Percentiles rank a stretch among this genome's conserved stretches.
These are phyloP conservation scores for Dysidea cf. avara DNA, from an alignment of 37 sponge, comb jelly and placozoan genomes.

Conservation along the genomic window DNA sequence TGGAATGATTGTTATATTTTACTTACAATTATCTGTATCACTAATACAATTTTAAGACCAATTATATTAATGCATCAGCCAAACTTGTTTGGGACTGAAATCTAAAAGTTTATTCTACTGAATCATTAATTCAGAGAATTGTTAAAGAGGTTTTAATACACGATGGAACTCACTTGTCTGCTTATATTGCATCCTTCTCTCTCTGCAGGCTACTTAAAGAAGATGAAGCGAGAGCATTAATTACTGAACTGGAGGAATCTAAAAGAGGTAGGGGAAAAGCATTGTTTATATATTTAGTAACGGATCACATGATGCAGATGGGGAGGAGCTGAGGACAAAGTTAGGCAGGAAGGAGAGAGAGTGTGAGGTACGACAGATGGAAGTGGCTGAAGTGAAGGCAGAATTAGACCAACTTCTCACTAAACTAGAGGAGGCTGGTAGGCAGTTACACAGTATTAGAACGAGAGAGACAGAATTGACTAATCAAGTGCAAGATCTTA, in stretches of 20 bases:
- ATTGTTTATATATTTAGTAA: not conserved
- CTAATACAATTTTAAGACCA: no score
- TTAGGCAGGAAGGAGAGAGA: slow-evolving; percentile 75
- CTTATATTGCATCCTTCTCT: not conserved
- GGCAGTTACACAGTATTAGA: no score
- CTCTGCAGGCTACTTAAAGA: slow-evolving; percentile 43
- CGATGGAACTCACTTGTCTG: not conserved
- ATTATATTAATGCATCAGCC: no score
- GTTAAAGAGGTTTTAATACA: no score
- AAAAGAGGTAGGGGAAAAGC: slow-evolving; percentile 20
- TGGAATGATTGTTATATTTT: no score
- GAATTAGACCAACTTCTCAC: no score
- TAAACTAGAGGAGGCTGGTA: no score
- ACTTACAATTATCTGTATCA: no score
- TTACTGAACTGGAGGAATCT: slow-evolving; percentile 39
- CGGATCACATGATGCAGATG: slow-evolving; percentile 6
- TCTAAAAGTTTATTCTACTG: no score
- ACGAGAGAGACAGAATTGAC: no score
- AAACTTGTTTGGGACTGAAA: no score
- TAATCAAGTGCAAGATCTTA: not conserved
- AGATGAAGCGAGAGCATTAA: slow-evolving; percentile 41
- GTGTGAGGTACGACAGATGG: slow-evolving; percentile 42
- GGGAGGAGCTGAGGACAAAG: slow-evolving; percentile 45
- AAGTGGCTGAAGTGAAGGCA: not conserved
- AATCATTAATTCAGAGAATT: no score